Evolutionary conservation across 1,140 invertebrate species (phyloP).

Genomic region (Acromyrmex echinatior): DNA sequence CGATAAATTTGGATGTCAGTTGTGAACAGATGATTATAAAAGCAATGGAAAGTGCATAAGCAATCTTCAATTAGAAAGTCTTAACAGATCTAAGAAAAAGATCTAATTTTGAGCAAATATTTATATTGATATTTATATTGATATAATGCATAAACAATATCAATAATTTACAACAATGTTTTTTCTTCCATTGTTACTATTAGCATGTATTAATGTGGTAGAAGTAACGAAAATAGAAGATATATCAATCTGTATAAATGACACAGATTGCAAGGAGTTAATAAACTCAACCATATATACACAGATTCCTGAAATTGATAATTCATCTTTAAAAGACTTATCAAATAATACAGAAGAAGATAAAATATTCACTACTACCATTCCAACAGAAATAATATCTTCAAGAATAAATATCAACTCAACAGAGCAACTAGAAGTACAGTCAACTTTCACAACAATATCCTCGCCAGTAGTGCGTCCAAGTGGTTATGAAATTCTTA

Average conservation of each 20-base stretch:
- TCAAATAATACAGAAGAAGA: conserved; percentile 28
- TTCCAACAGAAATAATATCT: conserved; percentile 39
- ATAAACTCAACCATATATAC: conserved; percentile 31
- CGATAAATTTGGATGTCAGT: conserved; percentile 89
- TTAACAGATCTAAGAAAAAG: not conserved
- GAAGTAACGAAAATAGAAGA: conserved; percentile 66
- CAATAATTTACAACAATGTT: conserved; percentile 43
- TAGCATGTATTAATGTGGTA: conserved; percentile 22
- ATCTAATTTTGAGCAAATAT: conserved; percentile 11
- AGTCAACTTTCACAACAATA: conserved; percentile 31
- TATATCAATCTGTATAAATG: conserved; percentile 71
- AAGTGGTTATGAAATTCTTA: conserved; percentile 52
- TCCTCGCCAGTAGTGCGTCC: conserved; percentile 4
- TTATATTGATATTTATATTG: conserved; percentile 4
- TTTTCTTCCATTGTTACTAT: conserved; percentile 15
- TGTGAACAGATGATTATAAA: conserved; percentile 68
- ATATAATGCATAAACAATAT: conserved; percentile 41
- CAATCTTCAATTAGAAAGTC: not conserved
- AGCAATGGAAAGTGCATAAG: not conserved
- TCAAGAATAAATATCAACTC: conserved; percentile 17
- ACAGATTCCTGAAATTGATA: conserved; percentile 8
- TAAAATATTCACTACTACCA: conserved; percentile 15
- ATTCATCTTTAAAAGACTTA: conserved; percentile 16
- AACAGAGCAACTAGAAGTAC: conserved; percentile 30
- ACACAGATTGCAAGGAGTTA: conserved; percentile 73